phyloP scores from a whole-genome alignment of 2,888 invertebrate genomes.

The Lycophotia porphyrea region DNA sequence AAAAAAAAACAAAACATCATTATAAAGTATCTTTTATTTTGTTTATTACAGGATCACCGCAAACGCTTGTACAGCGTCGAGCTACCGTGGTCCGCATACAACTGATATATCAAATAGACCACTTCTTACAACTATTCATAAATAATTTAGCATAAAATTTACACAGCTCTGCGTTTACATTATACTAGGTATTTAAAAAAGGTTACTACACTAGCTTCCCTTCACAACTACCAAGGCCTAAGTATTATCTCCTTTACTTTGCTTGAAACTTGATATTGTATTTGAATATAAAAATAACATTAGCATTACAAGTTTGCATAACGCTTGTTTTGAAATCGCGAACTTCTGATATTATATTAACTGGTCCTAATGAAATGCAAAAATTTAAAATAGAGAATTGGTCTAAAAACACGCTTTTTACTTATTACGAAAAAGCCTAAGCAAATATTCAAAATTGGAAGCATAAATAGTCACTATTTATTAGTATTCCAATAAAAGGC shows the following conservation, averaged over 20 bases:
- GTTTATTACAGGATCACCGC: conserved; percentile 80
- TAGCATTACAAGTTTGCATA: conserved; percentile 3
- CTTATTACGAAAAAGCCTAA: conserved; percentile 12
- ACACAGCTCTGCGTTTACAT: conserved; percentile 79
- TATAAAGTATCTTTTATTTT: conserved; percentile 83
- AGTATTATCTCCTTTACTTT: conserved; percentile 53
- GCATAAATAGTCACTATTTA: conserved; percentile 16
- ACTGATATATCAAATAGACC: conserved; percentile 75
- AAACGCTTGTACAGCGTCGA: conserved; percentile 72
- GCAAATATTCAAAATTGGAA: conserved; percentile 26
- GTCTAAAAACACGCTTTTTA: background rate
- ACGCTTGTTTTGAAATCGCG: conserved; percentile 21
- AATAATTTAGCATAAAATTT: conserved; percentile 86
- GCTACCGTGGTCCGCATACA: conserved; percentile 75
- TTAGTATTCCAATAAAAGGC: conserved; percentile 3
- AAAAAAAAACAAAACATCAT: conserved; percentile 56
- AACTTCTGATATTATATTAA: conserved; percentile 19
- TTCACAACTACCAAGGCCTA: conserved; percentile 69
- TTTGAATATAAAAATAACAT: conserved; percentile 13
- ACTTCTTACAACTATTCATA: conserved; percentile 82
- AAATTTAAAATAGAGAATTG: conserved; percentile 29
- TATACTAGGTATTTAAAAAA: conserved; percentile 65
- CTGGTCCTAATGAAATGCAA: conserved; percentile 24
- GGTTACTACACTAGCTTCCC: conserved; percentile 63
- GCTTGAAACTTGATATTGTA: conserved; percentile 60